phyloP scores from a whole-genome alignment of 2,113 vertebrate species.

The Gila orcuttii region DNA sequence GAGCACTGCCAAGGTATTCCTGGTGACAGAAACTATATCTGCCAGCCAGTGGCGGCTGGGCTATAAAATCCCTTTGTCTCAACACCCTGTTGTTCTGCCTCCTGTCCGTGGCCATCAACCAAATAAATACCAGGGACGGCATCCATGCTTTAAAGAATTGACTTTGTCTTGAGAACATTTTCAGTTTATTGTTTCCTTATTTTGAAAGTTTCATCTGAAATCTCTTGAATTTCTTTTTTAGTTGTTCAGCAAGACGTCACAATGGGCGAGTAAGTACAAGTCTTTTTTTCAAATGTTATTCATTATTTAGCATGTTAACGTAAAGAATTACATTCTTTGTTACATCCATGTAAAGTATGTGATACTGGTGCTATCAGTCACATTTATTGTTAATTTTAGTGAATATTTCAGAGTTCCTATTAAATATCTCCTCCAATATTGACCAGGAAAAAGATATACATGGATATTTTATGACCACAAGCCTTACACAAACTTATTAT shows the following conservation, averaged over 20 bases:
- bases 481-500: neutral
- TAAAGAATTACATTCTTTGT: too few species aligned
- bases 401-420: neutral
- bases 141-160: neutral
- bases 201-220: neutral
- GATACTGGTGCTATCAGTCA: too few species aligned
- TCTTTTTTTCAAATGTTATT: neutral
- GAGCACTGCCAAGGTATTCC: conserved; percentile 71
- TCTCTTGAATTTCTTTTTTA: neutral
- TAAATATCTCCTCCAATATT: neutral
- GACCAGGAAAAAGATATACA: neutral
- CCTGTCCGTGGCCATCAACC: conserved; percentile 7
- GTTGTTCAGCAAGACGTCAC: conserved; percentile 25
- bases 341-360: too few species aligned
- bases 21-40: conserved; percentile 71
- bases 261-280: conserved; percentile 52
- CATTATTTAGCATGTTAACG: too few species aligned
- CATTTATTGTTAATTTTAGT: neutral
- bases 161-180: neutral
- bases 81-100: conserved; percentile 49
- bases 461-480: neutral
- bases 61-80: conserved; percentile 72
- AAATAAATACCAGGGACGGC: conserved; percentile 37
- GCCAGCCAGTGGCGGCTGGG: conserved; percentile 56
- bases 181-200: neutral